Percentiles rank a stretch among this genome's conserved stretches.
Evolutionary conservation across 2,113 vertebrate species (phyloP).

Genomic region (Paracanthobrama guichenoti): DNA sequence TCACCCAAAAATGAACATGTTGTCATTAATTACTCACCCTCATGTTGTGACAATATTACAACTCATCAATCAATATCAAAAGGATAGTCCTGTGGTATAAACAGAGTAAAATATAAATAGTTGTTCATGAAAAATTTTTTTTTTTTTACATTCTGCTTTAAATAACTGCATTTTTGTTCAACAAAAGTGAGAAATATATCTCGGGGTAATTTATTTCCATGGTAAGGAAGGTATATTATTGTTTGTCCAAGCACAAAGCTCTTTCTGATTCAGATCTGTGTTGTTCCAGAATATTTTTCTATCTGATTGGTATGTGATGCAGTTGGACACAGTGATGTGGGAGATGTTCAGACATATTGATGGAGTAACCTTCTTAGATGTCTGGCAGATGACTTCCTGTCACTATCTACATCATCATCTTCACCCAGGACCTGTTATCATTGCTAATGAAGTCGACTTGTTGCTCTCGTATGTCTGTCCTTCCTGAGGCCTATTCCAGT

Average conservation of each 20-base stretch:
- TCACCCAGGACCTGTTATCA: conserved; percentile 19
- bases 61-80: too few species aligned
- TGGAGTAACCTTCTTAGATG: conserved; percentile 6
- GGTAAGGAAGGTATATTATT: neutral
- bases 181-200: too few species aligned
- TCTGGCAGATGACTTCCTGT: conserved; percentile 28
- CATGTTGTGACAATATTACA: too few species aligned
- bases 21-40: too few species aligned
- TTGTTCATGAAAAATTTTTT: neutral
- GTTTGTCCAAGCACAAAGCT: neutral
- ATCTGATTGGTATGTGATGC: neutral
- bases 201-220: neutral
- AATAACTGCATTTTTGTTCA: neutral
- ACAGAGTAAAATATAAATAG: too few species aligned
- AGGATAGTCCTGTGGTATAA: too few species aligned
- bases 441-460: neutral
- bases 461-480: conserved; percentile 10
- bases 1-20: too few species aligned
- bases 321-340: neutral
- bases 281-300: neutral
- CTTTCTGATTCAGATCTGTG: neutral
- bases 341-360: conserved; percentile 8
- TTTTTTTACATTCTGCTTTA: neutral
- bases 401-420: neutral
- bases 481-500: neutral